Conservation (phyloP, 1,140 invertebrate genomes). For the Aphis gossypii region DNA sequence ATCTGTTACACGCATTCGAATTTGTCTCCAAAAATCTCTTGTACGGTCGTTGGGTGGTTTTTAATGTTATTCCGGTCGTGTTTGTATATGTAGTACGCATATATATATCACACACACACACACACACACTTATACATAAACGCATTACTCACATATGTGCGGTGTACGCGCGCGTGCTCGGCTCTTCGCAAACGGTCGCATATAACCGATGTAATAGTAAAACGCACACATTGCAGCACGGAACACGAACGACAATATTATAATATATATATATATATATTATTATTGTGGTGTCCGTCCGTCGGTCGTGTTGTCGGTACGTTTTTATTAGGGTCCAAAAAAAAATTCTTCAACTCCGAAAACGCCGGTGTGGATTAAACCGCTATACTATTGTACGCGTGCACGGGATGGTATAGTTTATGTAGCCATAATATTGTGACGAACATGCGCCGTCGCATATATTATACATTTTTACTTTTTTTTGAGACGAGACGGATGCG, state of each 20-base stretch:
- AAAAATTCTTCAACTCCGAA: not conserved
- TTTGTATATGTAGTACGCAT: not conserved
- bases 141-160: not conserved
- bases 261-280: not conserved
- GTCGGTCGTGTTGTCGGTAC: too few species aligned
- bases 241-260: not conserved
- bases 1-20: not conserved
- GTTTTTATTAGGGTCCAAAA: not conserved
- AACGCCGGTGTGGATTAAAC: not conserved
- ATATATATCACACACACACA: not conserved
- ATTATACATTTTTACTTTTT: too few species aligned
- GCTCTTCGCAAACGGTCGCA: not conserved
- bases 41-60: not conserved
- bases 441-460: too few species aligned
- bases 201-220: not conserved
- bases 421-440: not conserved
- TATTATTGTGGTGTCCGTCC: not conserved
- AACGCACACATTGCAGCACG: not conserved
- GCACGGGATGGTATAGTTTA: not conserved
- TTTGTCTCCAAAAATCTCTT: not conserved
- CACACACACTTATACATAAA: not conserved
- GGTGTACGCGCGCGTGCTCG: not conserved
- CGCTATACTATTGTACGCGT: not conserved
- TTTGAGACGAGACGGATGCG: too few species aligned
- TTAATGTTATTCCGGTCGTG: conserved; percentile 31